These are phyloP conservation scores for Marcusenius ussheri DNA, from an alignment of 2,113 vertebrate genomes.

Conservation along the genomic window DNA sequence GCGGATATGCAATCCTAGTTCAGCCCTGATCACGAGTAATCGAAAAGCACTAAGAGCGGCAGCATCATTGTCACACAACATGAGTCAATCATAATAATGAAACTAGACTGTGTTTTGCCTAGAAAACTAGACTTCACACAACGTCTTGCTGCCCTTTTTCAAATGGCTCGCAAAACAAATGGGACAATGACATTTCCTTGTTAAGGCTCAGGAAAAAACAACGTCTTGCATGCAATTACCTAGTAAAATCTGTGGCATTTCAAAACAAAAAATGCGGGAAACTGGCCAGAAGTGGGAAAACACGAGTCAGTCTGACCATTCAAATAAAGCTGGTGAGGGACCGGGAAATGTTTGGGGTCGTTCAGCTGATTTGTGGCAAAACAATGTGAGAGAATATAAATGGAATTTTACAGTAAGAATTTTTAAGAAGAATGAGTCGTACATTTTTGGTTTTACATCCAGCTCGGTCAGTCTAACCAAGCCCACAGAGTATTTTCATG, in stretches of 20 bases:
- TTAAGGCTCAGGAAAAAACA: not conserved
- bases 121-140: no score
- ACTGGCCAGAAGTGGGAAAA: not conserved
- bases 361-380: not conserved
- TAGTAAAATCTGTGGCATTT: not conserved
- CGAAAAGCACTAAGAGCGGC: not conserved
- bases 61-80: not conserved
- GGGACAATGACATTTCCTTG: not conserved
- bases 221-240: not conserved
- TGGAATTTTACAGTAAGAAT: not conserved
- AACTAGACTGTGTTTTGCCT: not conserved
- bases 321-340: not conserved
- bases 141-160: not conserved
- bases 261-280: not conserved
- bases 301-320: not conserved
- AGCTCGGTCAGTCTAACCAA: not conserved
- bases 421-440: not conserved
- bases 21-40: not conserved
- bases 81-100: not conserved
- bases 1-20: not conserved
- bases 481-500: slow-evolving; percentile 3
- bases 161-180: not conserved
- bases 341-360: not conserved
- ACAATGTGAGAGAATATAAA: not conserved
- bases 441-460: not conserved